A percentile compares a stretch with the other conserved stretches of the same genome.
These are phyloP conservation scores for Noctua janthina DNA, from an alignment of 2,888 invertebrate genomes.

Conservation along the genomic window DNA sequence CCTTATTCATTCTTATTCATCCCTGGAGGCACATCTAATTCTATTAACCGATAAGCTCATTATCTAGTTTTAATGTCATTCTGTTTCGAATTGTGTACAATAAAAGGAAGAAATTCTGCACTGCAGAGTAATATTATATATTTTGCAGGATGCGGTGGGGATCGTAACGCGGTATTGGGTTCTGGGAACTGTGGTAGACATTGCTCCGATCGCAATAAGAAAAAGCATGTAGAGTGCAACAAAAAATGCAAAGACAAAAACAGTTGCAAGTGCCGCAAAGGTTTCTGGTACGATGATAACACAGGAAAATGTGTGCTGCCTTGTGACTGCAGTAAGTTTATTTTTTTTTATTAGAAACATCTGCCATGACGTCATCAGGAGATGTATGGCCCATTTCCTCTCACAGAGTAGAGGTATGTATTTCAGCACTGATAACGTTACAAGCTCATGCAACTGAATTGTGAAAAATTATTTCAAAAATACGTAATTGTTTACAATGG, in stretches of 20 bases:
- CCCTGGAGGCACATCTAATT: not conserved
- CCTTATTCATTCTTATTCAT: not conserved
- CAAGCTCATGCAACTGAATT: not conserved
- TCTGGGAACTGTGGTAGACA: conserved; percentile 69
- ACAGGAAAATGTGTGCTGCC: conserved; percentile 27
- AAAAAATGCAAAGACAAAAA: conserved; percentile 53
- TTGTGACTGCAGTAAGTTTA: conserved; percentile 20
- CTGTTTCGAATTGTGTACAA: not conserved
- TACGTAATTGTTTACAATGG: not conserved
- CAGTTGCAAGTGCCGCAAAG: conserved; percentile 36
- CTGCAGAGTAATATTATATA: conserved; percentile 3
- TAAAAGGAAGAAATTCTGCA: not conserved
- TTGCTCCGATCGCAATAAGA: conserved; percentile 62
- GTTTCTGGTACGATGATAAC: conserved; percentile 9
- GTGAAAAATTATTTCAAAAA: not conserved
- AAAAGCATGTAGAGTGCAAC: conserved; percentile 45
- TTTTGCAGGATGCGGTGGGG: conserved; percentile 66
- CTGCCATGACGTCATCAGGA: not conserved
- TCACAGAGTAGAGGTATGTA: not conserved
- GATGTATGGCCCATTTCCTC: not conserved
- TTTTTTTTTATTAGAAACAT: not conserved
- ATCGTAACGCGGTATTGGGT: conserved; percentile 65
- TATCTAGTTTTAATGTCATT: not conserved
- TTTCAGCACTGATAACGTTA: not conserved
- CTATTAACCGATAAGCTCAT: not conserved